Evolutionary conservation across 2,888 invertebrate genomes (phyloP).

Genomic region (Melanotus villosus): DNA sequence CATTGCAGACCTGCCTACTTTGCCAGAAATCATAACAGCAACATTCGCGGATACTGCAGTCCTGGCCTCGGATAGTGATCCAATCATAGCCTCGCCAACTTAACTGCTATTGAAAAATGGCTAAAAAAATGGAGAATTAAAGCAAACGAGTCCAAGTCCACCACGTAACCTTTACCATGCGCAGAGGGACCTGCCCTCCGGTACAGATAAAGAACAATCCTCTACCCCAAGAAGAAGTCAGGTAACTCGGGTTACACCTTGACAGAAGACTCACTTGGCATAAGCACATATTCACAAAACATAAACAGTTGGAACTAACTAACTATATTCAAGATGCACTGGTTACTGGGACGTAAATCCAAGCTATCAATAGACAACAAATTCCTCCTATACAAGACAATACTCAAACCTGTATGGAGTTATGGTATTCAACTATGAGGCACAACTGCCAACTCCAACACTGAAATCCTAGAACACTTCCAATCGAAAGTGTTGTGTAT

Average conservation of each 20-base stretch:
- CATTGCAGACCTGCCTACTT: neutral
- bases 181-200: conserved; percentile 3
- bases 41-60: conserved; percentile 4
- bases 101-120: conserved; percentile 4
- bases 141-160: conserved; percentile 5
- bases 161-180: conserved; percentile 1
- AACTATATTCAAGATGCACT: neutral
- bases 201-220: conserved; percentile 8
- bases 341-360: too few species aligned
- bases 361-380: too few species aligned
- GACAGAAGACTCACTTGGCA: neutral
- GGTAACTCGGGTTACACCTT: too few species aligned
- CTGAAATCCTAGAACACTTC: neutral
- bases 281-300: neutral
- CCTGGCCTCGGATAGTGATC: neutral
- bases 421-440: neutral
- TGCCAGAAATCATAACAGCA: neutral
- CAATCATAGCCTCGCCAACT: neutral
- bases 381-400: too few species aligned
- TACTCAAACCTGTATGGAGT: neutral
- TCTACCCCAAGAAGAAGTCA: neutral
- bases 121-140: neutral
- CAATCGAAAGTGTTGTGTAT: neutral
- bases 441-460: neutral
- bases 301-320: neutral